Evolutionary conservation across 2,113 vertebrate genomes (phyloP).

Genomic region (Lipophrys pholis): DNA sequence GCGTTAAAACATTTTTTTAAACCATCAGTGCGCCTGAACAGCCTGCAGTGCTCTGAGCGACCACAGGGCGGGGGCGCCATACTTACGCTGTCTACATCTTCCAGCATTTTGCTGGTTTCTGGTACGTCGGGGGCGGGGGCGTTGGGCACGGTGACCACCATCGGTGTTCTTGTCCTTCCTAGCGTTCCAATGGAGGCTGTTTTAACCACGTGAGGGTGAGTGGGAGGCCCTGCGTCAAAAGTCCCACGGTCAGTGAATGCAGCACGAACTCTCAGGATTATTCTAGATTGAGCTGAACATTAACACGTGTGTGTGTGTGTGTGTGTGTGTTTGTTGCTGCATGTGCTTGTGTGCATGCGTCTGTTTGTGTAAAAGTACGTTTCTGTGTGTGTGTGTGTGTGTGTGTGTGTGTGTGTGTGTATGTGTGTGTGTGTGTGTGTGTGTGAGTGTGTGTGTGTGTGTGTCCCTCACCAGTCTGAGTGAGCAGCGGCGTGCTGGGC

Average conservation of each 20-base stretch:
- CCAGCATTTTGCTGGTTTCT: constrained; percentile 93
- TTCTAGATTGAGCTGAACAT: too few relatives aligned
- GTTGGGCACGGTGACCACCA: constrained; percentile 94
- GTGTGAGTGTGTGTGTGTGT: too few relatives aligned
- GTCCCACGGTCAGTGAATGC: constrained; percentile 25
- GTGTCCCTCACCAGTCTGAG: constrained; percentile 88
- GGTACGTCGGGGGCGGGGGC: constrained; percentile 93
- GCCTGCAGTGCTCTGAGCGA: constrained; percentile 2
- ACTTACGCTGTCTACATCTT: constrained; percentile 96
- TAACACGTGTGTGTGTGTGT: too few relatives aligned
- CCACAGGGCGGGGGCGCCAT: constrained; percentile 42
- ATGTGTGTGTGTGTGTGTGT: too few relatives aligned
- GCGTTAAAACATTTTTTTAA: not conserved
- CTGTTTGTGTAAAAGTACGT: too few relatives aligned
- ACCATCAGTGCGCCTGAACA: not conserved
- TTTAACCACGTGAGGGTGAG: constrained; percentile 91
- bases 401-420: too few relatives aligned
- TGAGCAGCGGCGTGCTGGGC: constrained; percentile 92
- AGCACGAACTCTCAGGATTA: too few relatives aligned
- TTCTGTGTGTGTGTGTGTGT: too few relatives aligned
- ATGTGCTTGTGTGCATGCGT: too few relatives aligned
- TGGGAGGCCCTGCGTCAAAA: constrained; percentile 80
- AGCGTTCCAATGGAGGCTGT: constrained; percentile 96
- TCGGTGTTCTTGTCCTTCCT: constrained; percentile 91
- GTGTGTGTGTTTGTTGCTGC: too few relatives aligned